These are phyloP conservation scores for Magallana ariakensis DNA, from an alignment of 1,140 invertebrate species.

Conservation along the genomic window DNA sequence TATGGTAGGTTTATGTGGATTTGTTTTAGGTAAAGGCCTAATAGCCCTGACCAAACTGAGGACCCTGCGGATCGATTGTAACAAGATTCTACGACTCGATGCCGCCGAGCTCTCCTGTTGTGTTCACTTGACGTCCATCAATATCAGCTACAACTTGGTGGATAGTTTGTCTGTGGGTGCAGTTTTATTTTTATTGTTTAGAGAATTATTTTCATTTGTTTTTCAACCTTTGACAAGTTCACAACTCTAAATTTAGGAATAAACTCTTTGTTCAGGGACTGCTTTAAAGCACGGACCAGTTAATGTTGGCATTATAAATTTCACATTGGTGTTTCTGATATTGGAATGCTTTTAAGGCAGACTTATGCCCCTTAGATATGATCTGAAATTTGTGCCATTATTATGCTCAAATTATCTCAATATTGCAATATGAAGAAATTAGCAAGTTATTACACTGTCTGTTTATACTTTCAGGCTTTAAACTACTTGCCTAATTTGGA, in stretches of 20 bases:
- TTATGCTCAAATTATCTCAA: no score
- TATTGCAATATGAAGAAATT: no score
- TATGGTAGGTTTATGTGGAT: not conserved
- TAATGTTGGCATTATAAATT: no score
- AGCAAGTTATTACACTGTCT: not conserved
- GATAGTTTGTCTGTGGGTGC: conserved; percentile 74
- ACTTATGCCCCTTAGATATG: no score
- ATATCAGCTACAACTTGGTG: conserved; percentile 76
- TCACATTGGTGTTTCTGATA: no score
- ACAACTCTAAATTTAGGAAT: not conserved
- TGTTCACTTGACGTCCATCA: conserved; percentile 73
- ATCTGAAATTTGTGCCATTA: no score
- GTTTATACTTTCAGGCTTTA: conserved; percentile 69
- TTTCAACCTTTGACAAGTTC: not conserved
- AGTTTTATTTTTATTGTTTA: no score
- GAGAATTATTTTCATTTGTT: no score
- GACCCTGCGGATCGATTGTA: conserved; percentile 74
- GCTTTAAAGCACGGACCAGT: no score
- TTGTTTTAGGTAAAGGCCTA: conserved; percentile 69
- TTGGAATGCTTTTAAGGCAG: no score
- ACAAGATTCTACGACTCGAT: conserved; percentile 72
- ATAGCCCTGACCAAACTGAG: conserved; percentile 71
- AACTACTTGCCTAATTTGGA: conserved; percentile 77
- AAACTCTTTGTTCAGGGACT: no score
- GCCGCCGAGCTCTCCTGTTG: conserved; percentile 72